Percentiles rank a stretch among this genome's conserved stretches.
Conservation (phyloP, 2,113 vertebrate species). For the Rhynchomys soricoides region DNA sequence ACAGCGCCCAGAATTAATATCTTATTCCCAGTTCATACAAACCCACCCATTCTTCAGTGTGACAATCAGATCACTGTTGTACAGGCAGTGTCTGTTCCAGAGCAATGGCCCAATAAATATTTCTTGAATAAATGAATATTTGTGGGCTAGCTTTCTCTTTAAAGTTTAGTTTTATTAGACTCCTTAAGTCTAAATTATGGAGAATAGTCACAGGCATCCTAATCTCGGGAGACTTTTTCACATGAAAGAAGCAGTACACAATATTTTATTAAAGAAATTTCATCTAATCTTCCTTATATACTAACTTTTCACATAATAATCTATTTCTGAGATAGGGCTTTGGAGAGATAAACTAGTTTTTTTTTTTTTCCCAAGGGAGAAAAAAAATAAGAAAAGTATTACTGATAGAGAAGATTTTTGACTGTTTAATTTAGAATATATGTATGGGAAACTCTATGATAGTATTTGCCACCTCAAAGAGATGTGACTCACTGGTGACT, state of each 20-base stretch:
- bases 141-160: not conserved
- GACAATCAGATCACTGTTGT: not conserved
- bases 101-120: not conserved
- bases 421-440: not conserved
- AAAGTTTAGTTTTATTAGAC: conserved; percentile 7
- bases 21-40: not conserved
- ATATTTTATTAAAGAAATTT: conserved; percentile 24
- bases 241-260: not conserved
- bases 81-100: not conserved
- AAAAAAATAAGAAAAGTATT: not conserved
- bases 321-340: not conserved
- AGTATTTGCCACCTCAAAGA: not conserved
- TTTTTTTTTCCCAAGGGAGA: not conserved
- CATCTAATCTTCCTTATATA: not conserved
- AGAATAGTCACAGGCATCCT: not conserved
- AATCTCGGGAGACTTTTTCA: not conserved
- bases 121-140: not conserved
- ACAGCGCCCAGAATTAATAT: not conserved
- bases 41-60: not conserved
- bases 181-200: not conserved
- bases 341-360: not conserved
- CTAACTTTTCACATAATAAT: not conserved
- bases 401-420: not conserved
- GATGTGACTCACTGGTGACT: not conserved
- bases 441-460: not conserved